These are phyloP conservation scores for Druon quercuslanigerum DNA, from an alignment of 1,140 invertebrate genomes.

Conservation along the genomic window DNA sequence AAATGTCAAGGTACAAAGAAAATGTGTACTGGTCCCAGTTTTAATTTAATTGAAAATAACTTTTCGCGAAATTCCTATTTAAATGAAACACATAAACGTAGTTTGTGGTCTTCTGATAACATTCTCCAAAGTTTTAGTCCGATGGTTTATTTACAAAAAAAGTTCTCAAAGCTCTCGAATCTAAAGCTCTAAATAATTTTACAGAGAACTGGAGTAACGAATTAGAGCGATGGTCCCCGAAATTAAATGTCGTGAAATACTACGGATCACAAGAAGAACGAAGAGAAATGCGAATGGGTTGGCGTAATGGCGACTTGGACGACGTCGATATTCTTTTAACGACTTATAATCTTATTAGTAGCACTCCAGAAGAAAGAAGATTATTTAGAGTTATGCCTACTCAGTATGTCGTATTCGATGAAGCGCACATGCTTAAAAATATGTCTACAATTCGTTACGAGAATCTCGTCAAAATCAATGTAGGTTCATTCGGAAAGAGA, in stretches of 20 bases:
- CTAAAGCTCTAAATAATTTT: constrained; percentile 12
- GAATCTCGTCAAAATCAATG: constrained; percentile 91
- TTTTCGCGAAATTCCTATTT: too few relatives aligned
- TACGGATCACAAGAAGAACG: constrained; percentile 92
- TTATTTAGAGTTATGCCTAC: constrained; percentile 93
- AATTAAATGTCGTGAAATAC: constrained; percentile 88
- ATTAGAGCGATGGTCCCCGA: constrained; percentile 89
- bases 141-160: too few relatives aligned
- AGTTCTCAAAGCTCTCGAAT: background rate
- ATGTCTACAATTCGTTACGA: constrained; percentile 95
- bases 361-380: constrained; percentile 90
- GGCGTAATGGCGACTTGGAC: constrained; percentile 84
- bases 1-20: too few relatives aligned
- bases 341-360: constrained; percentile 89
- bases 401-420: constrained; percentile 96
- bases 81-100: too few relatives aligned
- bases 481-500: constrained; percentile 63
- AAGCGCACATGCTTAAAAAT: constrained; percentile 98
- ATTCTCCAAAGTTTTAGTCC: too few relatives aligned
- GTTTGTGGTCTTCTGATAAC: too few relatives aligned
- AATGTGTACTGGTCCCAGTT: too few relatives aligned
- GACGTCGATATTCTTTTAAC: constrained; percentile 91
- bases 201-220: constrained; percentile 88
- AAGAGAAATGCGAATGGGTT: constrained; percentile 83
- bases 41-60: too few relatives aligned